Evolutionary conservation across 2,888 invertebrate species (phyloP).

Genomic region (Rhaphigaster nebulosa): DNA sequence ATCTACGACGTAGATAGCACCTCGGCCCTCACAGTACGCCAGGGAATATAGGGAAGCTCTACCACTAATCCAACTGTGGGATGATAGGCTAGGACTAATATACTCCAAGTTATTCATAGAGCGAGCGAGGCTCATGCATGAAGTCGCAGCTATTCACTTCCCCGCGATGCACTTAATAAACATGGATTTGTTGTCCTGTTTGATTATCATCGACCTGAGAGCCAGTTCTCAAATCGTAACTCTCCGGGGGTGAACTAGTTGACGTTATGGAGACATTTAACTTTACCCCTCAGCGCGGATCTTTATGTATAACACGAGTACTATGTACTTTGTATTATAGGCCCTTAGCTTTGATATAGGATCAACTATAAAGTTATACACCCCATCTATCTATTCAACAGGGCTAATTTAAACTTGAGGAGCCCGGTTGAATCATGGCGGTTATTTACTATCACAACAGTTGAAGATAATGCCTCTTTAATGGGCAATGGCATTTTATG

Average conservation of each 20-base stretch:
- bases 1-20: too few species aligned
- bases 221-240: slow-evolving; percentile 39
- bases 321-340: background rate
- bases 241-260: background rate
- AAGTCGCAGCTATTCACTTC: slow-evolving; percentile 53
- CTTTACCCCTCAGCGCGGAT: background rate
- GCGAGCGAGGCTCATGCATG: slow-evolving; percentile 25
- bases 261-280: slow-evolving; percentile 39
- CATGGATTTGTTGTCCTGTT: slow-evolving; percentile 58
- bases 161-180: slow-evolving; percentile 52
- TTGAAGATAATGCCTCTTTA: slow-evolving; percentile 3
- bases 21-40: background rate
- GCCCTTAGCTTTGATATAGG: slow-evolving; percentile 38
- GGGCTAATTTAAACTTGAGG: slow-evolving; percentile 5
- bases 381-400: slow-evolving; percentile 35
- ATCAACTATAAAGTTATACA: slow-evolving; percentile 21
- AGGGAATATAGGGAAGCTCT: background rate
- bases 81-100: slow-evolving; percentile 49
- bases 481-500: background rate
- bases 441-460: background rate
- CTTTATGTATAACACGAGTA: slow-evolving; percentile 47
- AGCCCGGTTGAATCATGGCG: background rate
- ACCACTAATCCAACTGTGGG: slow-evolving; percentile 42
- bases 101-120: slow-evolving; percentile 56
- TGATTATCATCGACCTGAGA: slow-evolving; percentile 28